Evolutionary conservation across 2,888 invertebrate species (phyloP), one percentile per base, ranked within the genome.

Genomic region (Trissolcus japonicus): DNA sequence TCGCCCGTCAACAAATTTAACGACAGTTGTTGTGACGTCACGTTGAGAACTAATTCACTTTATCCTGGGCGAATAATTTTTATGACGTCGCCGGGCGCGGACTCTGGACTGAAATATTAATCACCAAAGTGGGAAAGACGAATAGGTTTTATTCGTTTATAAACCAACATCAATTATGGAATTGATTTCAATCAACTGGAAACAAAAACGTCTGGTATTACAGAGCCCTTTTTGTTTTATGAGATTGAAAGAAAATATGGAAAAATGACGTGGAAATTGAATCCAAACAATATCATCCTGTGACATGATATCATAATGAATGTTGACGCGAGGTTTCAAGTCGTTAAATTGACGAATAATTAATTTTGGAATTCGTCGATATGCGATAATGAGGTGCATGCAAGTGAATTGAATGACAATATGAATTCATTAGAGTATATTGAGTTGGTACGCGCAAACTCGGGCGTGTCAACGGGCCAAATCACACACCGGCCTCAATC

Each of bases 11-110:
- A 76, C 76, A 72, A 35, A 68, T 68, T 77, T 76, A 77, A 73
- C 72, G 72, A 68, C 62, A 46, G 55, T 50, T 72, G 63, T 63
- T 68, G 54, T 51, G 21, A 68, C 68, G 67, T 72, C 77, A 67
- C 63, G 67, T 77, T 55, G 62, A 72, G 68, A 55, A 68, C 63
- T 63, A 77, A 77, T 68, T 73, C 67, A 68, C 62, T 77, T 77
- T 68, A 72, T 72, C 57, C 50, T 57, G 66, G 9, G n/a, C 61
- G 56, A 66, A 61, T 62, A 61, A 60, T 65, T 56, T 69, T 69
- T 51, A 29, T 40, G 29, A 61, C 46, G 51, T 65, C 63, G 46
- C 13, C 13, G 48, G 13, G 29, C 53, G 35, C 57, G 11, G 2
- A 46, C 16, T 35, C n/a, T 56, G 25, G 51, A 46, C 16, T 35